Evolutionary conservation across 2,797 vertebrate species (phyloP), one percentile per base, ranked within the genome.

Genomic region (Etheostoma nigrum): DNA sequence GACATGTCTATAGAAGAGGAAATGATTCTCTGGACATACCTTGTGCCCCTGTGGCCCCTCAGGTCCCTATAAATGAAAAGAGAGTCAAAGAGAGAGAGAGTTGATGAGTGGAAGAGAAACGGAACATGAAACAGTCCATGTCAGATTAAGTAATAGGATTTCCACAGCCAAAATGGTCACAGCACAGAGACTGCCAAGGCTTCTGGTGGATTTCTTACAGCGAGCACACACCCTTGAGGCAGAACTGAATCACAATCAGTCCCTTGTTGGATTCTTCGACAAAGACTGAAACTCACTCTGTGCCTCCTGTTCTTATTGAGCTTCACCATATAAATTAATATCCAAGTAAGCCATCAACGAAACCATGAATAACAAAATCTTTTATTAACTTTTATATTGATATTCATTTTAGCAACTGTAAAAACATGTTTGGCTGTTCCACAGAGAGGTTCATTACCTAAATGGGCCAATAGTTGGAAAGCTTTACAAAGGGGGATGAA

Each of bases 21-120:
- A 66, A 40, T 30, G 2, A 25, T 88, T 62, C 74, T 81, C 19
- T 84, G 74, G 94, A 91, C 87, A 61, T 97, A 99, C 98, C 97
- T 97, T 97, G 88, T 81, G 94, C 95, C 98, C 98, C 73, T 94
- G 95, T 87, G 98, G 97, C 64, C 98, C 98, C 89, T 96, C 93
- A 80, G 96, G 97, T 93, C 98, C 98, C 98, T 99, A 84, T 71
- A 78, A 75, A 91, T 64, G 76, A 74, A 40, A 69, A 79, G 25
- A 82, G 51, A 89, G 59, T 64, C 15, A 78, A 54, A 85, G 15
- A 64, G 55, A 61, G 47, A 27, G 7, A 86, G 59, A 54, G 42
- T 76, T 52, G 19, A 18, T 18, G 47, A 48, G 47, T 8, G 47
- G 7, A 16, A 8, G 16, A 23, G 23, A 57, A 79, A 76, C 0